Evolutionary conservation across 2,888 invertebrate genomes (phyloP), one percentile per base, ranked within the genome.

Genomic region (Nomada fucata): DNA sequence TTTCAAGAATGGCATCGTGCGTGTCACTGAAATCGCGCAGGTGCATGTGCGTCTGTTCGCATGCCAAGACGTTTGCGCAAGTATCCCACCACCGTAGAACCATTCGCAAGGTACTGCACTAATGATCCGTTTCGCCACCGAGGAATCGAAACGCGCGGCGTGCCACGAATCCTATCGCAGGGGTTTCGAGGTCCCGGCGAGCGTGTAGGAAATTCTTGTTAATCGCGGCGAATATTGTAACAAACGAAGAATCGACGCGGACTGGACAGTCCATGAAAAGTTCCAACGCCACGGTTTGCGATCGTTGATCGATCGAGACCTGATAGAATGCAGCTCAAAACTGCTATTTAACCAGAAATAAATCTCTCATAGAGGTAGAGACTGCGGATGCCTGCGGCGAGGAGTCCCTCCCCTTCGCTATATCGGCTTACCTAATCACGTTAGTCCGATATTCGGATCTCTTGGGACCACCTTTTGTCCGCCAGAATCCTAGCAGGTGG

Each of bases 241-340:
- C 2, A 29, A 29, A 18, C 47, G 18, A 29, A 23, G 20, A 53
- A 53, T 52, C 42, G n/a, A 44, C 26, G 50, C 10, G 44, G 76
- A 18, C 18, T 18, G 29, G 42, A 26, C 50, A 13, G 29, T 0
- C 10, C 0, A 2, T 23, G 55, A 57, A 5, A 53, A 71, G 23
- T 64, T 23, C 57, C 18, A 36, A 59, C 69, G 69, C 76, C 74
- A 76, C 69, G 65, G 92, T 93, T 93, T 92, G 92, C 91, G 91
- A 91, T 89, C 89, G 89, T 91, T 93, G 93, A 92, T 92, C 47
- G 15, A 47, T 47, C 47, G 47, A 47, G 15, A 0, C 15, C 47
- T 13, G 15, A 47, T 47, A 11, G 47, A 47, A 47, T 15, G 15
- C 13, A 15, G 47, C 36, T 36, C 7, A 36, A 36, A 15, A 47